phyloP scores from a whole-genome alignment of 2,113 vertebrate genomes.

The Garra rufa region DNA sequence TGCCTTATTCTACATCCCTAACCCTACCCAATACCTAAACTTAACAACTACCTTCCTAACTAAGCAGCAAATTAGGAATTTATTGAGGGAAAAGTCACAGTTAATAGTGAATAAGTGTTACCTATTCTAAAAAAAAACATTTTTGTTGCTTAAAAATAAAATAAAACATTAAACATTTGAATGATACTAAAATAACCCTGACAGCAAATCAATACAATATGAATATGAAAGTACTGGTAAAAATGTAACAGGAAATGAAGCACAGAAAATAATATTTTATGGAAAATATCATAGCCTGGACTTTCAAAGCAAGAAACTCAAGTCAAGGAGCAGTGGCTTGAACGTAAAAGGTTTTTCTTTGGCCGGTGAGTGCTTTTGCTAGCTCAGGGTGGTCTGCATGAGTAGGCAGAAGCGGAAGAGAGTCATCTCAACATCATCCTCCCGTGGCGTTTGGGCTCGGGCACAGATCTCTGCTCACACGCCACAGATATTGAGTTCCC shows the following conservation, averaged over 20 bases:
- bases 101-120: no score
- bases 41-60: no score
- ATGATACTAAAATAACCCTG: neutral
- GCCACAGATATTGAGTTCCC: conserved; percentile 42
- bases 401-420: conserved; percentile 5
- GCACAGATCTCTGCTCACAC: neutral
- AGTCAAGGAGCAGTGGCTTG: neutral
- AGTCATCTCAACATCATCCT: neutral
- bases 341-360: neutral
- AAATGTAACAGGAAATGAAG: neutral
- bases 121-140: no score
- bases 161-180: no score
- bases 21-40: no score
- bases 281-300: neutral
- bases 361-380: neutral
- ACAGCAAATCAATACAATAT: neutral
- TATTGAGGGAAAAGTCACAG: no score
- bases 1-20: no score
- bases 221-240: no score
- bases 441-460: neutral
- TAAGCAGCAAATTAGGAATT: no score
- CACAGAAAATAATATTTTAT: neutral
- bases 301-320: neutral
- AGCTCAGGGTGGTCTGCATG: neutral
- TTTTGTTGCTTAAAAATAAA: no score